Base-by-base conservation (phyloP, 2,113 vertebrate genomes). In the Tursiops truncatus region DNA sequence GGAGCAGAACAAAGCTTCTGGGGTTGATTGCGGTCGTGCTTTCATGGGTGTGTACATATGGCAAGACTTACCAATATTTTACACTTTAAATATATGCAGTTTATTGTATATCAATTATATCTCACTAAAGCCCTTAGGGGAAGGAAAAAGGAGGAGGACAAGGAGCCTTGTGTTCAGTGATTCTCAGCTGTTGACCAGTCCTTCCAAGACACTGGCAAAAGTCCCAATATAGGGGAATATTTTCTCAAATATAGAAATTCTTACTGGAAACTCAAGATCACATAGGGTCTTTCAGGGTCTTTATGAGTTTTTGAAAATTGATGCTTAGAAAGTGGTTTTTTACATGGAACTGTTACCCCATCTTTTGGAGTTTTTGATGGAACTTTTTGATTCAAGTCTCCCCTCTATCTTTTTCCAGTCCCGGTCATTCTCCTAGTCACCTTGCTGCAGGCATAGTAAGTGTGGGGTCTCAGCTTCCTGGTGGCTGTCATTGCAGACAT, bases 241-340 rank as follows among this genome's bases (percentile, higher is more conserved):
- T 44, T 86, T 70, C 44, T 97, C 71, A n/a, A 76, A 65, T 80
- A 73, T 74, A 44, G 50, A 63, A 85, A 94, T 41, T 95, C 6
- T 3, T 94, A 68, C 28, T 73, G 50, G 86, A 88, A 83, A 88
- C 8, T 60, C 41, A 87, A 91, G n/a, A 81, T 80, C 62, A 20
- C 2, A 5, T 12, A 23, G 8, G 44, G 5, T 31, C 73, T 82
- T 71, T 67, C 10, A 28, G 13, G 33, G 11, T n/a, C 73, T 77
- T 71, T 67, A 58, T 85, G 89, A 25, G 9, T 47, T 77, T 81
- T 81, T 76, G 6, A 65, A 76, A 70, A 47, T 62, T 31, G 14
- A 25, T 73, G 21, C 14, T 79, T 84, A 33, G 28, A 58, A 91
- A 88, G 25, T 20, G 7, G 83, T 25, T 10, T 63, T 58, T 80